Conservation (phyloP, 2,797 vertebrate genomes). For the Bovichtus diacanthus region DNA sequence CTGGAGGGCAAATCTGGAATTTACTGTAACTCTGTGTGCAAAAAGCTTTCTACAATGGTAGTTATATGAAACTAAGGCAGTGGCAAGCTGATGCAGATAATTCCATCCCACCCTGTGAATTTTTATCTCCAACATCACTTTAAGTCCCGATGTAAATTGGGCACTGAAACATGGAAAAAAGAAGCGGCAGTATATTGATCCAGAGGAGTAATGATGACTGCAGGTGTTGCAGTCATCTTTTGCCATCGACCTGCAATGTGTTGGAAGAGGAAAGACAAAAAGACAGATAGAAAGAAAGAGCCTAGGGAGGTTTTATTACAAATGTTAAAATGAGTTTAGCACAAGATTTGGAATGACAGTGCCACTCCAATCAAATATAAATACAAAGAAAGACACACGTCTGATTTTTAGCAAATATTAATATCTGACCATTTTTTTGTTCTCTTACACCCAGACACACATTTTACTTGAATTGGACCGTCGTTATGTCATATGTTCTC, state of each 20-base stretch:
- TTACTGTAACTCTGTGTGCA: not conserved
- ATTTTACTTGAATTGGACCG: constrained; percentile 7
- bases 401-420: constrained; percentile 1
- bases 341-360: not conserved
- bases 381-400: constrained; percentile 2
- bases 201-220: constrained; percentile 19
- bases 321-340: constrained; percentile 49
- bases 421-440: not conserved
- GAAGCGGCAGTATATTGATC: constrained; percentile 24
- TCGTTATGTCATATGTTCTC: not conserved
- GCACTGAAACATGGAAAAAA: not conserved
- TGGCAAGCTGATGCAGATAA: not conserved
- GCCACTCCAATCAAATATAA: constrained; percentile 23
- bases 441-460: not conserved
- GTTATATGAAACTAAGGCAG: not conserved
- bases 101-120: not conserved
- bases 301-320: constrained; percentile 46
- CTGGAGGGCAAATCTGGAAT: constrained; percentile 3
- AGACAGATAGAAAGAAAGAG: constrained; percentile 15
- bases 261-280: constrained; percentile 16
- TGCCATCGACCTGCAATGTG: constrained; percentile 38
- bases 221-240: constrained; percentile 37
- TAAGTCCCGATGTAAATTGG: constrained; percentile 12
- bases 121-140: not conserved
- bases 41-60: not conserved